These are phyloP conservation scores for Salvator merianae DNA, from an alignment of 2,113 vertebrate genomes.

Conservation along the genomic window DNA sequence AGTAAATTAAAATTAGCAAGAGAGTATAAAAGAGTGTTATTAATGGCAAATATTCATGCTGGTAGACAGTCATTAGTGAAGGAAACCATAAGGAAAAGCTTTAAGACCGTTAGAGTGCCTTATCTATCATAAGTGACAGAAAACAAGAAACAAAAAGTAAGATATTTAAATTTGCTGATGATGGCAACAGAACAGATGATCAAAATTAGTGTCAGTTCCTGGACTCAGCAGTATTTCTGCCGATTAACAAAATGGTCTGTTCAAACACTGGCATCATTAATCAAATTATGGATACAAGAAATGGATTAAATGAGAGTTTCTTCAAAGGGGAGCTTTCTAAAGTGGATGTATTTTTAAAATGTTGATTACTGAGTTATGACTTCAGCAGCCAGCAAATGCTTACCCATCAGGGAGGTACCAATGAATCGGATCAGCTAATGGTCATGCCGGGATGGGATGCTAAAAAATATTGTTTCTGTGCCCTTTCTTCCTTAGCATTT, in stretches of 20 bases:
- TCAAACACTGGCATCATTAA: conserved; percentile 46
- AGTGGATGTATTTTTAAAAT: conserved; percentile 23
- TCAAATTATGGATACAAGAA: conserved; percentile 29
- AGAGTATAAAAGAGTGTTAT: conserved; percentile 35
- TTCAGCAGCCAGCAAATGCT: conserved; percentile 17
- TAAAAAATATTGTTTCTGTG: conserved; percentile 13
- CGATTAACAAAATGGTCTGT: conserved; percentile 35
- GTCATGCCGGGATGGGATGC: background rate
- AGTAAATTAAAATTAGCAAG: conserved; percentile 44
- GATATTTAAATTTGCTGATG: conserved; percentile 41
- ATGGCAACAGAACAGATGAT: conserved; percentile 24
- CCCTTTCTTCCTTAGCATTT: background rate
- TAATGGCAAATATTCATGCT: conserved; percentile 38
- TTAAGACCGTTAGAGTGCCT: conserved; percentile 24
- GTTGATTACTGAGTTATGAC: conserved; percentile 14
- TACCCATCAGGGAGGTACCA: conserved; percentile 1
- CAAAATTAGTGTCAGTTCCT: conserved; percentile 31
- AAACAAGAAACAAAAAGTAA: conserved; percentile 34
- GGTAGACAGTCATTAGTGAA: conserved; percentile 32
- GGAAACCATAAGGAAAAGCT: conserved; percentile 16
- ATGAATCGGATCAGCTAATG: background rate
- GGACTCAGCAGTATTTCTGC: conserved; percentile 53
- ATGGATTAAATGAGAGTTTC: conserved; percentile 7
- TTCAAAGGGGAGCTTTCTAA: background rate
- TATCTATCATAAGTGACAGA: conserved; percentile 40